Conservation (phyloP, 2,113 vertebrate species). For the Heterocephalus glaber region DNA sequence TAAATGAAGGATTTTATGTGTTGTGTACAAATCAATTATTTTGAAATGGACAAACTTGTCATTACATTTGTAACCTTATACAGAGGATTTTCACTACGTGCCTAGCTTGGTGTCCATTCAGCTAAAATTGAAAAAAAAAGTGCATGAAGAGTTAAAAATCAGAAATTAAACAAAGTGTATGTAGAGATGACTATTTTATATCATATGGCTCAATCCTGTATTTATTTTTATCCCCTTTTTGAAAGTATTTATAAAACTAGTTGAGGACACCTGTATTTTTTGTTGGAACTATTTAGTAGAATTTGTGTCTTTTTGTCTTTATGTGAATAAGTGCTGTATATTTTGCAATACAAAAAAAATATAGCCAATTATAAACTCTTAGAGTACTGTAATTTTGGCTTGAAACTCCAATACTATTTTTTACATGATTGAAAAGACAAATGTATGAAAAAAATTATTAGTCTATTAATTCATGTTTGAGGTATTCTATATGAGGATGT, state of each 20-base stretch:
- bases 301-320: slow-evolving; percentile 92
- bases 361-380: neutral
- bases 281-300: slow-evolving; percentile 90
- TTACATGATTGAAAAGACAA: neutral
- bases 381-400: neutral
- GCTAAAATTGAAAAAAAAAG: slow-evolving; percentile 86
- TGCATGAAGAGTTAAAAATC: slow-evolving; percentile 88
- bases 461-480: neutral
- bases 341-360: slow-evolving; percentile 86
- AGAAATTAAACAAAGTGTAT: slow-evolving; percentile 86
- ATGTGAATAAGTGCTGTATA: slow-evolving; percentile 93
- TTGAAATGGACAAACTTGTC: slow-evolving; percentile 80
- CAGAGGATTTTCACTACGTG: slow-evolving; percentile 90
- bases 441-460: neutral
- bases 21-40: slow-evolving; percentile 84
- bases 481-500: neutral
- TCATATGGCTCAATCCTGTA: slow-evolving; percentile 89
- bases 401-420: neutral
- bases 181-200: slow-evolving; percentile 92
- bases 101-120: slow-evolving; percentile 91
- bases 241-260: slow-evolving; percentile 93
- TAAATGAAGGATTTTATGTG: slow-evolving; percentile 84
- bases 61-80: slow-evolving; percentile 88
- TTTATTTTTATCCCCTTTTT: slow-evolving; percentile 90
- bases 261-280: slow-evolving; percentile 91